These are phyloP conservation scores for Phylloscopus whistleri DNA, from an alignment of 2,113 vertebrate species.

Conservation along the genomic window DNA sequence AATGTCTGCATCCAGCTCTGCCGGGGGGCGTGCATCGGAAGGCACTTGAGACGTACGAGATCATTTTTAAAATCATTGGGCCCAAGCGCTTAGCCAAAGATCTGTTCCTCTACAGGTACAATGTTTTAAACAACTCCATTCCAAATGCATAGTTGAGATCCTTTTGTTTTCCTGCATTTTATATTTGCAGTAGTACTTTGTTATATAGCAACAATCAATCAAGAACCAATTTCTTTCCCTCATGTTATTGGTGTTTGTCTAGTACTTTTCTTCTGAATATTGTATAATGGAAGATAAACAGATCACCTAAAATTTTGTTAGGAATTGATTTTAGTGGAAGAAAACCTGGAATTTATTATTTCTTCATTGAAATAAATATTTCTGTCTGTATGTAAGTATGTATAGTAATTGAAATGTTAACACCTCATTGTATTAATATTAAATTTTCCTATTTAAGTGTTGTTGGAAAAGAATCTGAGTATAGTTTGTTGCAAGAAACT, in stretches of 20 bases:
- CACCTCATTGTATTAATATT: not conserved
- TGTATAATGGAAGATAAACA: not conserved
- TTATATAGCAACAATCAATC: not conserved
- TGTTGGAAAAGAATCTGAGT: not conserved
- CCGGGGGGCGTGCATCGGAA: conserved; percentile 98
- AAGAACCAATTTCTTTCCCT: not conserved
- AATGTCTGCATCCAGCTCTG: conserved; percentile 97
- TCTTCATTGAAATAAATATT: not conserved
- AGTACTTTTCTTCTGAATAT: not conserved
- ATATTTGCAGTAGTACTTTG: not conserved
- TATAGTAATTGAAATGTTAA: not conserved
- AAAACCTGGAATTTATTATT: not conserved
- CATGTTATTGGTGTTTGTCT: not conserved
- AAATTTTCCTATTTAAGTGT: not conserved
- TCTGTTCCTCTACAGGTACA: conserved; percentile 97
- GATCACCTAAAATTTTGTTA: not conserved
- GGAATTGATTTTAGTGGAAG: not conserved
- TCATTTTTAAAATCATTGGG: conserved; percentile 99
- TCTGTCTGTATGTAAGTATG: not conserved
- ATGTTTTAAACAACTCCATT: not conserved
- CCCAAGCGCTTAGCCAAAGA: conserved; percentile 97
- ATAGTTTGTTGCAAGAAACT: not conserved
- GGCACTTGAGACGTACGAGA: conserved; percentile 97
- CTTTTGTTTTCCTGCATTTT: not conserved
- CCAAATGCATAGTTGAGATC: not conserved